These are phyloP conservation scores for Pollenia angustigena DNA, from an alignment of 2,888 invertebrate genomes.

Conservation along the genomic window DNA sequence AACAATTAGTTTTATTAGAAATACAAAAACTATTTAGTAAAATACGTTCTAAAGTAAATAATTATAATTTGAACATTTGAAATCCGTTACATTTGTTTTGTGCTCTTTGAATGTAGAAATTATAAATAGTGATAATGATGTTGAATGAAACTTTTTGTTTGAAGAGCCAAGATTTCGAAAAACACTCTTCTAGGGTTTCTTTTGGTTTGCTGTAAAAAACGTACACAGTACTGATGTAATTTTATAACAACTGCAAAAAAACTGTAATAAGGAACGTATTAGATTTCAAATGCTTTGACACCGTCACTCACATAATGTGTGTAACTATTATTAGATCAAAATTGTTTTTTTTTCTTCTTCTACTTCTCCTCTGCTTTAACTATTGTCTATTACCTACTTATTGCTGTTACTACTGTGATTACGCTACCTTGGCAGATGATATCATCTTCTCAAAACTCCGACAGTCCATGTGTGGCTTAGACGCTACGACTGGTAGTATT, in stretches of 20 bases:
- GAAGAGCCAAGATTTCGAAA: constrained; percentile 1
- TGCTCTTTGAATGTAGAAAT: background rate
- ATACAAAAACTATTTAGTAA: background rate
- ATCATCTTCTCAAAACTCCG: constrained; percentile 76
- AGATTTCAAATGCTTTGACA: constrained; percentile 37
- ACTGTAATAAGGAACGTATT: constrained; percentile 10
- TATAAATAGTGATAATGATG: background rate
- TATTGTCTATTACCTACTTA: constrained; percentile 22
- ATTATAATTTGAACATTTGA: background rate
- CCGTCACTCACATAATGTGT: background rate
- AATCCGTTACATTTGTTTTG: constrained; percentile 7
- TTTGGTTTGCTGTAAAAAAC: constrained; percentile 32
- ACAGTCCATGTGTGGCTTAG: constrained; percentile 26
- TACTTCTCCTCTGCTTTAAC: background rate
- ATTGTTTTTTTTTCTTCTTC: background rate
- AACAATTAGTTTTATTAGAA: background rate
- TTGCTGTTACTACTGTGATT: constrained; percentile 13
- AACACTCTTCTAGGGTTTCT: constrained; percentile 49
- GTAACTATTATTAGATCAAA: constrained; percentile 11
- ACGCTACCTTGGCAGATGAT: constrained; percentile 77
- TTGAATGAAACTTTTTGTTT: background rate
- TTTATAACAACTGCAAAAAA: constrained; percentile 18
- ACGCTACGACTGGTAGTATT: constrained; percentile 1
- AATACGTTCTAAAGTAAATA: background rate
- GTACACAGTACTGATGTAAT: background rate